These are phyloP conservation scores for Salmo trutta DNA, from an alignment of 2,797 vertebrate species.

Conservation along the genomic window DNA sequence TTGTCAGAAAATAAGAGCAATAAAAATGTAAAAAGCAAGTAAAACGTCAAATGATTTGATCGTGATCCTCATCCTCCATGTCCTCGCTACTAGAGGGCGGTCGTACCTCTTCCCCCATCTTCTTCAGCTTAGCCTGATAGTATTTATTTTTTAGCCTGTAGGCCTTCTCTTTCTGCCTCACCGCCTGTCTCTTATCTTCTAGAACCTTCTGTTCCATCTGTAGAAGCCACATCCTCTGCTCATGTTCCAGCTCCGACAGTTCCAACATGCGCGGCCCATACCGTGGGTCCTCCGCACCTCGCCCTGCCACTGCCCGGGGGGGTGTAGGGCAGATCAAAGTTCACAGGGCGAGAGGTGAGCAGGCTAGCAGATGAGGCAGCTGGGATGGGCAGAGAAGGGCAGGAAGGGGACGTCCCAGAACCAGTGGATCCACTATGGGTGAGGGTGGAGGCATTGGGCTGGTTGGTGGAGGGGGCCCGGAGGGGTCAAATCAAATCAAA, in stretches of 20 bases:
- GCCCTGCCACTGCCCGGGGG: constrained; percentile 17
- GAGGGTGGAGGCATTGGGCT: not conserved
- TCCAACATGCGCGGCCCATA: constrained; percentile 45
- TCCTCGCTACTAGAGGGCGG: constrained; percentile 68
- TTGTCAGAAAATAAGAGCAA: constrained; percentile 32
- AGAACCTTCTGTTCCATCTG: constrained; percentile 76
- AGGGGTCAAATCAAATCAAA: no score
- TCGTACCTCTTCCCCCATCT: constrained; percentile 61
- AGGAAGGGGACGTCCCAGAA: constrained; percentile 12
- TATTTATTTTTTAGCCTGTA: constrained; percentile 76
- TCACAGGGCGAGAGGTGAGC: constrained; percentile 18
- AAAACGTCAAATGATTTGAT: not conserved
- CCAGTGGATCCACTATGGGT: not conserved
- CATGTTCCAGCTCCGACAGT: constrained; percentile 53
- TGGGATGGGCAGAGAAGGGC: constrained; percentile 7
- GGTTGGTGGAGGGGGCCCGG: not conserved
- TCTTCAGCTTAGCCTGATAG: constrained; percentile 75
- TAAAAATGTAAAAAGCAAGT: not conserved
- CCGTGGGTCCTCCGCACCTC: not conserved
- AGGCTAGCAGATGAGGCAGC: constrained; percentile 26
- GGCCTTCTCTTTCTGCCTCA: constrained; percentile 72
- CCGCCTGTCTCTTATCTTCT: constrained; percentile 70
- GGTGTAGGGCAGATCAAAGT: constrained; percentile 28
- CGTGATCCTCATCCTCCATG: constrained; percentile 28
- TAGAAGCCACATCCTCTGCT: constrained; percentile 75